Conservation (phyloP, 2,888 invertebrate species). For the Lymantria dispar region DNA sequence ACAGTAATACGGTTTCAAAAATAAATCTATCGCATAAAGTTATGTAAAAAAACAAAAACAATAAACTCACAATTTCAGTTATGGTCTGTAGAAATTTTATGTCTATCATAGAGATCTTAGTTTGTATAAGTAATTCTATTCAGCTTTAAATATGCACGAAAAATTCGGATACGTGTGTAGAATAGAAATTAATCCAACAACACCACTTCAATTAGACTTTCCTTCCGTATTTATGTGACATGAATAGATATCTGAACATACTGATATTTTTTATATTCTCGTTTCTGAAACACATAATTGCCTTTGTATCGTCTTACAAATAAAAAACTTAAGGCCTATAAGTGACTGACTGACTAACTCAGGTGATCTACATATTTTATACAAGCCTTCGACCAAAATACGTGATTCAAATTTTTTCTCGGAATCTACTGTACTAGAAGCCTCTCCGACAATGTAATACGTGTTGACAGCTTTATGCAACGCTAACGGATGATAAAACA, state of each 20-base stretch:
- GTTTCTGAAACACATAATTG: too few relatives aligned
- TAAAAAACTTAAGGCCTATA: too few relatives aligned
- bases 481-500: too few relatives aligned
- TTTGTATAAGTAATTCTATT: conserved; percentile 24
- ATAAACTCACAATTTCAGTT: not conserved
- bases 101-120: conserved; percentile 21
- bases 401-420: too few relatives aligned
- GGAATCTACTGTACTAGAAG: not conserved
- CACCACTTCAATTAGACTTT: conserved; percentile 1
- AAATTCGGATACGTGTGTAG: conserved; percentile 16
- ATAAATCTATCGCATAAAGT: not conserved
- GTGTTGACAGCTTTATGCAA: not conserved
- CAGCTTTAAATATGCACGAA: conserved; percentile 23
- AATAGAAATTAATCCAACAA: conserved; percentile 10
- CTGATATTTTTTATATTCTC: too few relatives aligned
- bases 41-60: not conserved
- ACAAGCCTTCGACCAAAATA: too few relatives aligned
- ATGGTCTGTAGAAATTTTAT: conserved; percentile 5
- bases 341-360: too few relatives aligned
- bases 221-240: not conserved
- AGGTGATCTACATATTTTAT: too few relatives aligned
- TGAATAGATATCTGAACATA: not conserved
- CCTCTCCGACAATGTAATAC: not conserved
- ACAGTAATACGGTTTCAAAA: not conserved
- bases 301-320: too few relatives aligned